Conservation (phyloP, 2,113 vertebrate genomes). For the Galbula dea region DNA sequence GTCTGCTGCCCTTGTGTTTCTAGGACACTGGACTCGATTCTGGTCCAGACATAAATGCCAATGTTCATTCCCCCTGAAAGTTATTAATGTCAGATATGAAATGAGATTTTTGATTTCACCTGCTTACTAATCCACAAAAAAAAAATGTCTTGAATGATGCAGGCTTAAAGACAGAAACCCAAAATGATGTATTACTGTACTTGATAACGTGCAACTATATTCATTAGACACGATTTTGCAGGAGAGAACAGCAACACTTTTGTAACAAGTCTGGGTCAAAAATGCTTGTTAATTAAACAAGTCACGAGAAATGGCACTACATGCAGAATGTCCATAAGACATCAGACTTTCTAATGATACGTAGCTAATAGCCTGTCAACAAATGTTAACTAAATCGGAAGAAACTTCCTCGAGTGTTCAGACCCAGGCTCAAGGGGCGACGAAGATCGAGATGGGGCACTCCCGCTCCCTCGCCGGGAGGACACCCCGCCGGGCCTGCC, state of each 20-base stretch:
- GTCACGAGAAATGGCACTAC: slow-evolving; percentile 66
- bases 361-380: not conserved
- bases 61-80: slow-evolving; percentile 84
- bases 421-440: fast-evolving
- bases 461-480: not conserved
- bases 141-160: slow-evolving; percentile 68
- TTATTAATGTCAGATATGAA: slow-evolving; percentile 88
- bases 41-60: slow-evolving; percentile 83
- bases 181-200: slow-evolving; percentile 70
- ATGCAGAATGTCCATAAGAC: slow-evolving; percentile 22
- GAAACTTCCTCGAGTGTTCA: not conserved
- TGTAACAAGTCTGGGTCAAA: slow-evolving; percentile 69
- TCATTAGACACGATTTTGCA: slow-evolving; percentile 70
- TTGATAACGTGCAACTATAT: slow-evolving; percentile 70
- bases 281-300: slow-evolving; percentile 73
- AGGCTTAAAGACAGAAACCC: slow-evolving; percentile 68
- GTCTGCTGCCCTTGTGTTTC: slow-evolving; percentile 83
- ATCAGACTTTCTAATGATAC: not conserved
- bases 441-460: not conserved
- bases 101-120: slow-evolving; percentile 86
- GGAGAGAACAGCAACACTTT: slow-evolving; percentile 69
- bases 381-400: not conserved
- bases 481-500: not conserved
- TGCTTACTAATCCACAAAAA: slow-evolving; percentile 76
- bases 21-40: slow-evolving; percentile 82